phyloP scores from a whole-genome alignment of 2,888 invertebrate genomes.

The Papilio elwesi region DNA sequence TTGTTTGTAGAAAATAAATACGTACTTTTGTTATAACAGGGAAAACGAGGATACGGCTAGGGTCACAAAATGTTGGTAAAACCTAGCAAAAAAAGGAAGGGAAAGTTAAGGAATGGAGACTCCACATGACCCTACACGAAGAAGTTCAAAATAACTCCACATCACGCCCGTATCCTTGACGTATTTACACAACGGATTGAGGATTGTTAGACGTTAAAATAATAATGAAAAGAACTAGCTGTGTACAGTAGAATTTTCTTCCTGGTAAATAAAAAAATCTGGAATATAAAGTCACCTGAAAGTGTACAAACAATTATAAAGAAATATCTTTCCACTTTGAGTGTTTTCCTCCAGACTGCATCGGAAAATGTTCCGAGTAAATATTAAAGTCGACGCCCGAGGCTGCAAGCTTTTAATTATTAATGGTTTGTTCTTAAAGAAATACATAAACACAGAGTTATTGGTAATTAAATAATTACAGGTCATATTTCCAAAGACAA shows the following conservation, averaged over 20 bases:
- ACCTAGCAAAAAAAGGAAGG: too few relatives aligned
- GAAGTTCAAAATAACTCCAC: too few relatives aligned
- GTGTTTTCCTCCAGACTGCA: neutral
- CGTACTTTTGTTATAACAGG: too few relatives aligned
- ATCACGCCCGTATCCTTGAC: too few relatives aligned
- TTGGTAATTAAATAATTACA: too few relatives aligned
- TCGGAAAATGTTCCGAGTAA: neutral
- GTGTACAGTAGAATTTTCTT: neutral
- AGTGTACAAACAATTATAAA: slow-evolving; percentile 12
- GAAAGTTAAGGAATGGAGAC: too few relatives aligned
- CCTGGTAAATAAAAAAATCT: neutral
- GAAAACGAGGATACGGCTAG: too few relatives aligned
- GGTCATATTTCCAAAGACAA: too few relatives aligned
- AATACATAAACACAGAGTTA: neutral
- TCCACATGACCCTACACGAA: too few relatives aligned
- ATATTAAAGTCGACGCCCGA: neutral
- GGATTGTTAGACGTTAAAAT: neutral
- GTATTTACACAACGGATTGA: too few relatives aligned
- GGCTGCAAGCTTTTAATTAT: neutral
- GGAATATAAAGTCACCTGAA: neutral
- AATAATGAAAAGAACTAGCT: neutral
- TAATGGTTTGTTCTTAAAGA: neutral
- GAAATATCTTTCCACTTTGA: slow-evolving; percentile 8
- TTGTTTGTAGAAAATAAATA: too few relatives aligned
- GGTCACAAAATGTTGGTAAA: too few relatives aligned